A percentile compares a stretch with the other conserved stretches of the same genome.
phyloP scores from a whole-genome alignment of 2,888 invertebrate species.

The Diachrysia chrysitis region DNA sequence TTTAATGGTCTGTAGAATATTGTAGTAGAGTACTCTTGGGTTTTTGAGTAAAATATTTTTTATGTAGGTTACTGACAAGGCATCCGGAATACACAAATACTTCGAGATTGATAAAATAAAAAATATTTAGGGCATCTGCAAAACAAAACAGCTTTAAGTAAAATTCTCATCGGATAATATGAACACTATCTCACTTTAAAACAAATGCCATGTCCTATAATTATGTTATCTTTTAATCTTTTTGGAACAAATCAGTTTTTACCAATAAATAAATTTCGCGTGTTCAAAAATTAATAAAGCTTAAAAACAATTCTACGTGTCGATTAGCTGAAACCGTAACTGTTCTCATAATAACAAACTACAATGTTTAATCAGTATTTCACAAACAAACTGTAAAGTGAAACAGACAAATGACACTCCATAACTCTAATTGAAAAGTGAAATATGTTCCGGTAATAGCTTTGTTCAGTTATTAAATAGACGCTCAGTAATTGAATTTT shows the following conservation, averaged over 20 bases:
- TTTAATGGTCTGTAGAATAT: background rate
- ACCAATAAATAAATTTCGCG: background rate
- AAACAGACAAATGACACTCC: conserved; percentile 49
- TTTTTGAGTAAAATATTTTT: background rate
- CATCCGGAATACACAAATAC: background rate
- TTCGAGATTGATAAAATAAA: background rate
- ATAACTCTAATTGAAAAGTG: conserved; percentile 37
- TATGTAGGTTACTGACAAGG: background rate
- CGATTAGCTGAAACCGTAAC: conserved; percentile 1
- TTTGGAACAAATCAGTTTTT: too few relatives aligned
- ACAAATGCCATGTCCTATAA: too few relatives aligned
- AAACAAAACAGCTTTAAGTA: too few relatives aligned
- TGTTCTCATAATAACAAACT: conserved; percentile 28
- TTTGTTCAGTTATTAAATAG: conserved; percentile 42
- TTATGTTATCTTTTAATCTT: too few relatives aligned
- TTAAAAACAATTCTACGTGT: conserved; percentile 2
- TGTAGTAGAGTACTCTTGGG: background rate
- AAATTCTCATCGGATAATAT: too few relatives aligned
- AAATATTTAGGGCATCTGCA: background rate
- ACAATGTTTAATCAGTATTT: conserved; percentile 42
- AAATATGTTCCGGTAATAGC: conserved; percentile 46
- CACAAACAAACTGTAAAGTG: conserved; percentile 29
- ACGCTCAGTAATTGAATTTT: conserved; percentile 8
- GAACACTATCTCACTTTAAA: too few relatives aligned
- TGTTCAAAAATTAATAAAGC: background rate